Conservation (phyloP, 2,797 vertebrate genomes). For the Spinus olivaceus region DNA sequence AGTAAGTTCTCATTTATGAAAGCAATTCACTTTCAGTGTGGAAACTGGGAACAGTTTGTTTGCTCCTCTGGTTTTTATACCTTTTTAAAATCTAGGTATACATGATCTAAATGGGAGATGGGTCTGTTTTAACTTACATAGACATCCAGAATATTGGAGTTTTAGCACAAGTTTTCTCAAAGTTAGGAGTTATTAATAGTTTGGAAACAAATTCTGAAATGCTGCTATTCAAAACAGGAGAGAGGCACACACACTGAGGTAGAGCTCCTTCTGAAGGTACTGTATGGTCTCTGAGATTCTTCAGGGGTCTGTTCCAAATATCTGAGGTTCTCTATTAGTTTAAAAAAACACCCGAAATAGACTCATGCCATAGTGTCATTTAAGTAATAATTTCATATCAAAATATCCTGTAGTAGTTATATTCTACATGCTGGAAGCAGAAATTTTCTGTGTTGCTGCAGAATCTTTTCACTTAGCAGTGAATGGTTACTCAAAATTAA, state of each 20-base stretch:
- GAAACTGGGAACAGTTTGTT: neutral
- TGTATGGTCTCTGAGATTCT: neutral
- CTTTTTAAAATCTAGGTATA: neutral
- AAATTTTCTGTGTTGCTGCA: neutral
- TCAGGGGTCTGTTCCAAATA: neutral
- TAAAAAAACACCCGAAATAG: neutral
- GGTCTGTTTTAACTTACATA: neutral
- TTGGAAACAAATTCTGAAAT: neutral
- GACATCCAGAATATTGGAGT: neutral
- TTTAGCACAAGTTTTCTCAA: neutral
- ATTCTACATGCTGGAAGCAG: neutral
- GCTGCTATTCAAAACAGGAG: neutral
- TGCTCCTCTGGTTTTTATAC: neutral
- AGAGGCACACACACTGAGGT: neutral
- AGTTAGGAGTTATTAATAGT: neutral
- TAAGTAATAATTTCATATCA: neutral
- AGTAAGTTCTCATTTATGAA: neutral
- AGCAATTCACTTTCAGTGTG: neutral
- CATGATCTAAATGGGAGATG: neutral
- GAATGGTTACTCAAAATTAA: conserved; percentile 16
- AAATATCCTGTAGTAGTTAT: neutral
- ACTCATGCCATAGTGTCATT: neutral
- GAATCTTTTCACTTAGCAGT: neutral
- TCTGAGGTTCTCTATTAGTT: neutral
- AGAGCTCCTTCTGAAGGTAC: neutral